These are phyloP conservation scores for Mormyrus iriodes DNA, from an alignment of 2,113 vertebrate genomes.

Conservation along the genomic window DNA sequence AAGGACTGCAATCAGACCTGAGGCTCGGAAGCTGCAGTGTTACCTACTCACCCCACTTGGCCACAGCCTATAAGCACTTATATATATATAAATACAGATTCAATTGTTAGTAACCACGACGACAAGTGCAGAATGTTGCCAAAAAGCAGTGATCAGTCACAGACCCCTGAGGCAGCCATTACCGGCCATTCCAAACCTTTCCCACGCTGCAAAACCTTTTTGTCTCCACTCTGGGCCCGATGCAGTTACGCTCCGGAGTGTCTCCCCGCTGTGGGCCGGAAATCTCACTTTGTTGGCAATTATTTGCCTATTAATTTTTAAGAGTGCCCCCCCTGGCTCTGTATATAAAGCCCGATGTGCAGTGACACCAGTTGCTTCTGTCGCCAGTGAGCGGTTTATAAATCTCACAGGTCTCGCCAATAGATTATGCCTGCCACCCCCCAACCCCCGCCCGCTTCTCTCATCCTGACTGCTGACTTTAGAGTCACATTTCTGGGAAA, in stretches of 20 bases:
- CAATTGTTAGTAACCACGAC: not conserved
- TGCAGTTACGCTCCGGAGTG: constrained; percentile 41
- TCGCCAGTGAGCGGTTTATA: constrained; percentile 51
- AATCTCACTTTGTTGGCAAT: constrained; percentile 50
- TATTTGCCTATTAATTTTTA: constrained; percentile 63
- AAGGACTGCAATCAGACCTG: not conserved
- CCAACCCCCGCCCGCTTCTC: not conserved
- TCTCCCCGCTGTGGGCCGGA: constrained; percentile 34
- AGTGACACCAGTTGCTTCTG: constrained; percentile 56
- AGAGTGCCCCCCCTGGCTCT: constrained; percentile 41
- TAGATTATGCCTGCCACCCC: constrained; percentile 45
- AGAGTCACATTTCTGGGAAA: constrained; percentile 34
- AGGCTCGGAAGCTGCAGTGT: not conserved
- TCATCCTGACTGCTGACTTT: constrained; percentile 34
- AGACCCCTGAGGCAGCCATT: constrained; percentile 25
- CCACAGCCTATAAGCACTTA: not conserved
- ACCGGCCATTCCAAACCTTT: not conserved
- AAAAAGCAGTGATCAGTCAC: not conserved
- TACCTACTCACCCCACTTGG: not conserved
- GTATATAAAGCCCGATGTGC: constrained; percentile 56
- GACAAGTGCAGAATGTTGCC: not conserved
- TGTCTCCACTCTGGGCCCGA: constrained; percentile 27
- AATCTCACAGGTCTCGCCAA: constrained; percentile 52
- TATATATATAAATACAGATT: not conserved
- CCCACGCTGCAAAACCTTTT: not conserved